Evolutionary conservation across 2,113 vertebrate species (phyloP).

Genomic region (Sorex araneus): DNA sequence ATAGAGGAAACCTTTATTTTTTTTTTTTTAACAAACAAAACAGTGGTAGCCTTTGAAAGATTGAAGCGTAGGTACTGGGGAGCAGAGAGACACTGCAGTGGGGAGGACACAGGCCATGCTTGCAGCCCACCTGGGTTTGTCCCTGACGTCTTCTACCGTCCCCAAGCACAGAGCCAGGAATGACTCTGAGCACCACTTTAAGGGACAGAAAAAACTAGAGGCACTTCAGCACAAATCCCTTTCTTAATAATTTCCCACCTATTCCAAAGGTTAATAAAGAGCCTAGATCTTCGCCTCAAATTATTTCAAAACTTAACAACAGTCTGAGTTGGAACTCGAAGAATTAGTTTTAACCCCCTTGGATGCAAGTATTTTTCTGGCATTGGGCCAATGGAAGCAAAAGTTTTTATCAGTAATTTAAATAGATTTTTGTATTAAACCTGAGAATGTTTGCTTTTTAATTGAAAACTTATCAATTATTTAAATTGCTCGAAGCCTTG

Average conservation of each 20-base stretch:
- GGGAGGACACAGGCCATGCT: no score
- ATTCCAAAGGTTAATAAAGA: slow-evolving; percentile 31
- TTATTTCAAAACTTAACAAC: neutral
- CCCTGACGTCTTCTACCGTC: no score
- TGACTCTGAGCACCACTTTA: no score
- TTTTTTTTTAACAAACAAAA: slow-evolving; percentile 14
- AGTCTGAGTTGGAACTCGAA: slow-evolving; percentile 40
- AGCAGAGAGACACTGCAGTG: no score
- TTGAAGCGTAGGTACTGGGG: neutral
- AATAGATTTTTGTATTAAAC: slow-evolving; percentile 80
- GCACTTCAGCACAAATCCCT: slow-evolving; percentile 4
- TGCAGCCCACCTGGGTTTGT: no score
- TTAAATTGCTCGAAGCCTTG: slow-evolving; percentile 77
- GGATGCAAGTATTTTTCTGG: slow-evolving; percentile 68
- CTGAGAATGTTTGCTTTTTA: slow-evolving; percentile 83
- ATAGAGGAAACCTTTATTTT: neutral
- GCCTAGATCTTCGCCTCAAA: slow-evolving; percentile 17
- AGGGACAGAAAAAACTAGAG: slow-evolving; percentile 17
- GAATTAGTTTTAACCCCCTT: neutral
- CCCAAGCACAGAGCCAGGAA: no score
- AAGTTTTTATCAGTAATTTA: slow-evolving; percentile 81
- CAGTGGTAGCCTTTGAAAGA: slow-evolving; percentile 39
- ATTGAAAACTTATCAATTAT: slow-evolving; percentile 87
- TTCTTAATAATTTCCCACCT: neutral
- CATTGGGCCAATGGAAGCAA: slow-evolving; percentile 67